Percentiles rank a stretch among this genome's conserved stretches.
phyloP scores from a whole-genome alignment of 2,888 invertebrate genomes.

The Papilio protenor region DNA sequence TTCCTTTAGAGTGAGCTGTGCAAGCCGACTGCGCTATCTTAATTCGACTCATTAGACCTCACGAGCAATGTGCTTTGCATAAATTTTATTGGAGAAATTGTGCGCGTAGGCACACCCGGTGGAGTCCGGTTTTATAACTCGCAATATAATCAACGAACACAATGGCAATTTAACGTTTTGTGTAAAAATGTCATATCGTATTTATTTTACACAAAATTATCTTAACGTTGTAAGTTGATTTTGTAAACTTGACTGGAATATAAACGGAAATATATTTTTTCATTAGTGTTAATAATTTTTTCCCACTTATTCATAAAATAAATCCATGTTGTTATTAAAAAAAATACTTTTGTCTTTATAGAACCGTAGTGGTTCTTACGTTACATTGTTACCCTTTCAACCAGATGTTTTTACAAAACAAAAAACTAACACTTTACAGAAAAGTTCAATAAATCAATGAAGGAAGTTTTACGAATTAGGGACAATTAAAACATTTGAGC shows the following conservation, averaged over 20 bases:
- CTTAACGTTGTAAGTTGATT: neutral
- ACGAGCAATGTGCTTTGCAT: conserved; percentile 75
- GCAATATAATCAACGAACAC: conserved; percentile 5
- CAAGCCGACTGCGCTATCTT: conserved; percentile 69
- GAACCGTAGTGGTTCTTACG: neutral
- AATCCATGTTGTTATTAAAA: neutral
- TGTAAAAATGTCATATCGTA: neutral
- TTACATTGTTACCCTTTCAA: conserved; percentile 38
- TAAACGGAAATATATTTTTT: neutral
- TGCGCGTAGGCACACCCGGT: conserved; percentile 69
- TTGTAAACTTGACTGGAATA: neutral
- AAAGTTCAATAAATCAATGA: conserved; percentile 78
- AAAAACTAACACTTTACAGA: conserved; percentile 56
- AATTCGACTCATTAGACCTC: conserved; percentile 76
- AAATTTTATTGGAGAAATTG: conserved; percentile 79
- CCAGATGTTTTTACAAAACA: conserved; percentile 59
- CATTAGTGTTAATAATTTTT: neutral
- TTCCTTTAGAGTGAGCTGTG: conserved; percentile 47
- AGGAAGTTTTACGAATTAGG: conserved; percentile 82
- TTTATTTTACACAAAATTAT: neutral
- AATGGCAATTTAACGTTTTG: neutral
- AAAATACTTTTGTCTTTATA: neutral
- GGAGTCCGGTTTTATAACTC: conserved; percentile 21
- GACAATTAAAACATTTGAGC: conserved; percentile 82
- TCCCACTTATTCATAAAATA: no score